Conservation (phyloP, 2,113 vertebrate genomes). For the Mormyrus iriodes region DNA sequence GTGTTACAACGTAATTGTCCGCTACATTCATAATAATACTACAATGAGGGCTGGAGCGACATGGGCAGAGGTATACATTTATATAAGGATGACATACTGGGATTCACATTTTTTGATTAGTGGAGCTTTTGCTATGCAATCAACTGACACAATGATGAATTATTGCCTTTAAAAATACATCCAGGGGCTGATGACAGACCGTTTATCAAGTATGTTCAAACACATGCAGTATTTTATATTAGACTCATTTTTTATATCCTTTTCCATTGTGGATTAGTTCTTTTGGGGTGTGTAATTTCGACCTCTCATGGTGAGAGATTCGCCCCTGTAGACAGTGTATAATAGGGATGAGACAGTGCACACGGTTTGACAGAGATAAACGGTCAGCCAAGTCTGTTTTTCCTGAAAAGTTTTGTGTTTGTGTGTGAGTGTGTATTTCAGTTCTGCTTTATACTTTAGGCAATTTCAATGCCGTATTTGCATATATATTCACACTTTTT, state of each 20-base stretch:
- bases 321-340: background rate
- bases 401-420: background rate
- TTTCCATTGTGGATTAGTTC: background rate
- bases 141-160: conserved; percentile 42
- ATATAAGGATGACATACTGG: background rate
- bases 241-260: conserved; percentile 21
- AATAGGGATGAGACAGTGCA: background rate
- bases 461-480: background rate
- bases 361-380: background rate
- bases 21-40: background rate
- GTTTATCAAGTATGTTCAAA: conserved; percentile 29
- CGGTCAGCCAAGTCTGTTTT: background rate
- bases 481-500: background rate
- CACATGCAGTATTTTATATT: conserved; percentile 39
- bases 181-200: conserved; percentile 27
- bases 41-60: background rate
- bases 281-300: conserved; percentile 1
- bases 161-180: conserved; percentile 36
- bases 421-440: background rate
- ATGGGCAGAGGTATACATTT: background rate
- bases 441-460: background rate
- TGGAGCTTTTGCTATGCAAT: background rate
- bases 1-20: background rate
- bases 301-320: background rate
- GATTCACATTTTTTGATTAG: background rate